phyloP scores from a whole-genome alignment of 2,113 vertebrate species.

The Ranitomeya imitator region DNA sequence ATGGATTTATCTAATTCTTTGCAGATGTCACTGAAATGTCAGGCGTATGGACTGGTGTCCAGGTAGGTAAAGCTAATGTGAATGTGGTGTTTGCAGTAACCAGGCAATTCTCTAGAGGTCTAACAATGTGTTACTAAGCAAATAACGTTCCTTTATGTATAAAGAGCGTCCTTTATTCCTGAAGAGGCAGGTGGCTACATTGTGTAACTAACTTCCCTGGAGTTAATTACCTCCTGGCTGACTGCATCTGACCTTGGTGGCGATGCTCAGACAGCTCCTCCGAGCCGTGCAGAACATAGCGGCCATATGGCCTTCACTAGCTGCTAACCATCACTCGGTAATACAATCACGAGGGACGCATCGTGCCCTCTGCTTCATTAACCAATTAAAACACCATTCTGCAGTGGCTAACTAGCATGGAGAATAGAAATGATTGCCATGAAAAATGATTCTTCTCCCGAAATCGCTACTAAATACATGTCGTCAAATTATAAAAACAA shows the following conservation, averaged over 20 bases:
- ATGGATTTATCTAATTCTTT: slow-evolving; percentile 21
- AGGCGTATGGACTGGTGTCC: slow-evolving; percentile 22
- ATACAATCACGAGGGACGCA: slow-evolving; percentile 64
- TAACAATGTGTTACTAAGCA: slow-evolving; percentile 61
- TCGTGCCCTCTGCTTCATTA: slow-evolving; percentile 67
- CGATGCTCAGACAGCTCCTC: slow-evolving; percentile 62
- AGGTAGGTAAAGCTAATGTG: slow-evolving; percentile 52
- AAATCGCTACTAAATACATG: not conserved
- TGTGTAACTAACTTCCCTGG: slow-evolving; percentile 58
- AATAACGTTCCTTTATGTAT: slow-evolving; percentile 59
- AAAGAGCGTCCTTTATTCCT: slow-evolving; percentile 51
- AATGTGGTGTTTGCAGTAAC: slow-evolving; percentile 61
- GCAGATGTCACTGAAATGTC: slow-evolving; percentile 26
- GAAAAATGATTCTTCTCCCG: not conserved
- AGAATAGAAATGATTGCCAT: not conserved
- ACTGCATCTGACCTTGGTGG: slow-evolving; percentile 65
- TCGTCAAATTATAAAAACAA: not conserved
- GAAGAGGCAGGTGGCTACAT: slow-evolving; percentile 61
- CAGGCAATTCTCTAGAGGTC: slow-evolving; percentile 63
- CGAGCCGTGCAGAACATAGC: slow-evolving; percentile 55
- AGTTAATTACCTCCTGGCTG: slow-evolving; percentile 60
- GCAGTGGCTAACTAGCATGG: not conserved
- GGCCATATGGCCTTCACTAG: slow-evolving; percentile 63
- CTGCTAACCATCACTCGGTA: slow-evolving; percentile 49
- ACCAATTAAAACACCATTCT: slow-evolving; percentile 53